Conservation (phyloP, 2,888 invertebrate genomes). For the Cremastinae sp. region DNA sequence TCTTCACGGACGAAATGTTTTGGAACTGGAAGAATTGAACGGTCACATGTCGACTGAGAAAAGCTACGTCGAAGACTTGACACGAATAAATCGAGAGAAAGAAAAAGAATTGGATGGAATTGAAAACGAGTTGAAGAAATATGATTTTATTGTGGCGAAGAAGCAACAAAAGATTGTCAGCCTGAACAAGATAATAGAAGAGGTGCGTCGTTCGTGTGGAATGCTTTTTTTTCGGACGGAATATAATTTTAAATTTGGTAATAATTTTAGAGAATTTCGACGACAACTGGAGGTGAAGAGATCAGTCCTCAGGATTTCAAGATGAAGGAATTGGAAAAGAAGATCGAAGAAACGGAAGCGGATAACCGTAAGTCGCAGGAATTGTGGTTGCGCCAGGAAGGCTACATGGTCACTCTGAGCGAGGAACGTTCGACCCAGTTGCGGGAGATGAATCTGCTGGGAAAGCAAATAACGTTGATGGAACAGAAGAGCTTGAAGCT, state of each 20-base stretch:
- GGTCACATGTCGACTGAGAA: slow-evolving; percentile 66
- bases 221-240: background rate
- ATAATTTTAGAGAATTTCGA: slow-evolving; percentile 66
- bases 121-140: slow-evolving; percentile 80
- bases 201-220: slow-evolving; percentile 65
- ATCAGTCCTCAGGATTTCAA: slow-evolving; percentile 83
- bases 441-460: slow-evolving; percentile 86
- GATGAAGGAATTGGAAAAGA: slow-evolving; percentile 85
- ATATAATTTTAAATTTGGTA: background rate
- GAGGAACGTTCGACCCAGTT: slow-evolving; percentile 86
- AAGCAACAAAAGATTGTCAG: slow-evolving; percentile 81
- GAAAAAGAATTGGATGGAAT: slow-evolving; percentile 80
- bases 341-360: slow-evolving; percentile 83
- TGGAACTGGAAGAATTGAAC: slow-evolving; percentile 83
- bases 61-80: slow-evolving; percentile 76
- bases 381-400: slow-evolving; percentile 89
- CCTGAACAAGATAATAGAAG: slow-evolving; percentile 82
- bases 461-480: slow-evolving; percentile 86
- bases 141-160: slow-evolving; percentile 79
- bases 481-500: slow-evolving; percentile 88
- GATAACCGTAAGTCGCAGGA: slow-evolving; percentile 86
- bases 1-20: slow-evolving; percentile 82
- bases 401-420: slow-evolving; percentile 86
- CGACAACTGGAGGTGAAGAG: slow-evolving; percentile 73
- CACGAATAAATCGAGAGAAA: slow-evolving; percentile 75